A percentile compares a stretch with the other conserved stretches of the same genome.
Conservation (phyloP, 1,140 invertebrate species). For the Pomacea maculata region DNA sequence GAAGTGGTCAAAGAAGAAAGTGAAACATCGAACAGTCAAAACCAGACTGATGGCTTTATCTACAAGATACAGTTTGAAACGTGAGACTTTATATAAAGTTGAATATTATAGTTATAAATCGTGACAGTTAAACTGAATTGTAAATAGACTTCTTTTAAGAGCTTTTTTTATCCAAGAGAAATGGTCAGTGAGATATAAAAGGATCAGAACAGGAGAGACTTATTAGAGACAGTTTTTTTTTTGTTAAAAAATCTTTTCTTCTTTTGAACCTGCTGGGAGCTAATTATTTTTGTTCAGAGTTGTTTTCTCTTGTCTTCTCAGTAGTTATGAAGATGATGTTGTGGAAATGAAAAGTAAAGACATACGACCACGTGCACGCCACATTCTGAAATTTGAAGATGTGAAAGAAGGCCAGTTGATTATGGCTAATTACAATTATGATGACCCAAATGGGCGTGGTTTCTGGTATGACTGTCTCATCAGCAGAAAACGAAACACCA, state of each 20-base stretch:
- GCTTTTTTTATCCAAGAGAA: too few relatives aligned
- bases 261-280: too few relatives aligned
- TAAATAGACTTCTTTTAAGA: too few relatives aligned
- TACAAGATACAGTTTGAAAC: slow-evolving; percentile 64
- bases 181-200: too few relatives aligned
- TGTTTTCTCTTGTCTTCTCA: too few relatives aligned
- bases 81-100: slow-evolving; percentile 40
- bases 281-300: too few relatives aligned
- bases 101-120: too few relatives aligned
- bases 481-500: slow-evolving; percentile 58
- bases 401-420: slow-evolving; percentile 73
- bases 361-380: slow-evolving; percentile 76
- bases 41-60: slow-evolving; percentile 53
- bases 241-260: too few relatives aligned
- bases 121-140: too few relatives aligned
- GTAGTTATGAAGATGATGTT: slow-evolving; percentile 66
- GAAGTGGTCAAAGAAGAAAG: slow-evolving; percentile 47
- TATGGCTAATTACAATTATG: slow-evolving; percentile 82
- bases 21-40: neutral
- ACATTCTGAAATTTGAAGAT: slow-evolving; percentile 69
- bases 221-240: too few relatives aligned
- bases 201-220: too few relatives aligned
- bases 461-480: slow-evolving; percentile 79
- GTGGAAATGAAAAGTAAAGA: slow-evolving; percentile 67
- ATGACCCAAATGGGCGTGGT: slow-evolving; percentile 75